These are phyloP conservation scores for Ischnus inquisitorius DNA, from an alignment of 2,888 invertebrate genomes.

Conservation along the genomic window DNA sequence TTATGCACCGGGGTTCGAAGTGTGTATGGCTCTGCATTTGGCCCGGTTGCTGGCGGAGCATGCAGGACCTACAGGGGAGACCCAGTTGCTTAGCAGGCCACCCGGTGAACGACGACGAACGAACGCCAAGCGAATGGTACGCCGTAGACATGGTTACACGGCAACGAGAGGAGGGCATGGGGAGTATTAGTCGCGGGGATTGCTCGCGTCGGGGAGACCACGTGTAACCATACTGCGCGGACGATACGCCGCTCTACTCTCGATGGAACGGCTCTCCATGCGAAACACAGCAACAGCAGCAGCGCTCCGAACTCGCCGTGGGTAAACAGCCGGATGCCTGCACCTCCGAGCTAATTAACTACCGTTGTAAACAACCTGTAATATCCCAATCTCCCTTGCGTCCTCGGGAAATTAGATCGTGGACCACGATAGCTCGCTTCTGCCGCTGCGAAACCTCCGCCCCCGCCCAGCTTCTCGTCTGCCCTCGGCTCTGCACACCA, in stretches of 20 bases:
- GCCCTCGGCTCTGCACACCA: conserved; percentile 35
- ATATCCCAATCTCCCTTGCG: conserved; percentile 71
- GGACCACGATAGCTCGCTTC: conserved; percentile 63
- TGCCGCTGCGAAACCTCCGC: conserved; percentile 38
- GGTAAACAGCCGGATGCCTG: conserved; percentile 68
- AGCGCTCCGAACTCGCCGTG: conserved; percentile 62
- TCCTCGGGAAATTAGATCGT: conserved; percentile 65
- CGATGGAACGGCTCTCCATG: not conserved
- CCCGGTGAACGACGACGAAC: conserved; percentile 20
- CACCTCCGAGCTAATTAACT: conserved; percentile 75
- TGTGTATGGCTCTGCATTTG: conserved; percentile 35
- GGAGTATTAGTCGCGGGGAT: not conserved
- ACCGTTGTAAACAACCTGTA: conserved; percentile 74
- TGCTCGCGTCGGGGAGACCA: not conserved
- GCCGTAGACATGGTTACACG: not conserved
- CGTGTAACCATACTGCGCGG: conserved; percentile 44
- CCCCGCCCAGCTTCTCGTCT: conserved; percentile 33
- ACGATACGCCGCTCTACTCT: conserved; percentile 28
- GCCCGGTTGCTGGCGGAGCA: conserved; percentile 19
- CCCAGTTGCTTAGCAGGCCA: not conserved
- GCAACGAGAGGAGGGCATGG: not conserved
- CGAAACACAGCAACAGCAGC: conserved; percentile 10
- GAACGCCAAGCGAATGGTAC: not conserved
- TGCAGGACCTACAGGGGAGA: not conserved
- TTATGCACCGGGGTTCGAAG: conserved; percentile 62